Conservation (phyloP, 2,797 vertebrate species). For the Chaetodon trifasciatus region DNA sequence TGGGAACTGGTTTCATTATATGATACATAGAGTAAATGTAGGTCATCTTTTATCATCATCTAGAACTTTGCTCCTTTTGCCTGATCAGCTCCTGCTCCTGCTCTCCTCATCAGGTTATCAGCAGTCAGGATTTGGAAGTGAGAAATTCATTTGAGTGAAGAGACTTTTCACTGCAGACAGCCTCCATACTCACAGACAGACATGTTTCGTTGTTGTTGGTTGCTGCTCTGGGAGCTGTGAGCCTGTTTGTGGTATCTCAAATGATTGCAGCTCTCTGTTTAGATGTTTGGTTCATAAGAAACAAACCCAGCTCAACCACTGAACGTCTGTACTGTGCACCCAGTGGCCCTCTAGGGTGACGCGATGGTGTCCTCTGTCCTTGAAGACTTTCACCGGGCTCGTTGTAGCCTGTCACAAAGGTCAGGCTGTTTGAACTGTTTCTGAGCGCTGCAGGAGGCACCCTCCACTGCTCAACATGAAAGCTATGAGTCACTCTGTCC, state of each 20-base stretch:
- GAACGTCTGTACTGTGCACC: background rate
- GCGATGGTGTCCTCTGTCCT: conserved; percentile 30
- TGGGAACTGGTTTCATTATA: background rate
- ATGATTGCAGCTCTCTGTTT: conserved; percentile 6
- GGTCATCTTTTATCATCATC: background rate
- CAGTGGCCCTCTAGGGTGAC: conserved; percentile 29
- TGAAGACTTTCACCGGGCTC: conserved; percentile 51
- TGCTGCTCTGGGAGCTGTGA: background rate
- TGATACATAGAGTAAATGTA: background rate
- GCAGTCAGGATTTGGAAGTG: conserved; percentile 63
- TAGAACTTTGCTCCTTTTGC: background rate
- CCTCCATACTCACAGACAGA: conserved; percentile 1
- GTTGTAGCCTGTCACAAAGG: conserved; percentile 75
- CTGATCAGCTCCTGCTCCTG: conserved; percentile 6
- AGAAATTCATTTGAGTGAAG: conserved; percentile 46
- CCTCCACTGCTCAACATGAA: conserved; percentile 76
- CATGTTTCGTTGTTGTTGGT: background rate
- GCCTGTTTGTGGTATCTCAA: conserved; percentile 23
- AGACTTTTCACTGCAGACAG: conserved; percentile 6
- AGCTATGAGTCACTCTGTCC: conserved; percentile 72
- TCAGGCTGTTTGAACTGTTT: conserved; percentile 81
- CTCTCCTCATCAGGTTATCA: conserved; percentile 57
- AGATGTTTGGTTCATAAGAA: conserved; percentile 6
- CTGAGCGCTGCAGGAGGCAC: conserved; percentile 71
- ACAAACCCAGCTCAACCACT: background rate